These are phyloP conservation scores for Notamacropus eugenii DNA, from an alignment of 2,797 vertebrate species.

Conservation along the genomic window DNA sequence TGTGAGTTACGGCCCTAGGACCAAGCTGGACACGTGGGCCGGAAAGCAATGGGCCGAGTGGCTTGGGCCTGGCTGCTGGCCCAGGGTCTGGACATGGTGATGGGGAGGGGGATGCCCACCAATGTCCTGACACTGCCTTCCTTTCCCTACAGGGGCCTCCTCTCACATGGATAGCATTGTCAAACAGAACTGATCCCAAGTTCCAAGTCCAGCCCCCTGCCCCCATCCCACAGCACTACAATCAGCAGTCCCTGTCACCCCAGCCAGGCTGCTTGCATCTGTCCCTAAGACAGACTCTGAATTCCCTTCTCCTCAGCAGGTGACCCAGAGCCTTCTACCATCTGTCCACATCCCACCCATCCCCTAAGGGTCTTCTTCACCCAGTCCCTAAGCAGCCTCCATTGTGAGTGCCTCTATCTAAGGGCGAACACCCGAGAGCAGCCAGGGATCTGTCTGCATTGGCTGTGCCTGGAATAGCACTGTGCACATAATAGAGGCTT, in stretches of 20 bases:
- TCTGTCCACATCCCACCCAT: neutral
- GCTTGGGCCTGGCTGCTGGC: neutral
- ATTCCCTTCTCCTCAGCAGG: neutral
- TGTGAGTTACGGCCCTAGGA: neutral
- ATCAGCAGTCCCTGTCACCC: accelerated
- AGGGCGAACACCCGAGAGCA: neutral
- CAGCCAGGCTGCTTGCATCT: neutral
- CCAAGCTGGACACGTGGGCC: neutral
- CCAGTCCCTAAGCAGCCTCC: neutral
- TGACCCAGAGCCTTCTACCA: neutral
- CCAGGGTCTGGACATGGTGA: neutral
- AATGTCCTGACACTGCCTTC: neutral
- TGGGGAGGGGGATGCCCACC: neutral
- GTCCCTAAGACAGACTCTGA: neutral
- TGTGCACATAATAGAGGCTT: neutral
- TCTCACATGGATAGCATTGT: neutral
- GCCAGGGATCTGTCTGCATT: no score
- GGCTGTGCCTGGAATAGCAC: no score
- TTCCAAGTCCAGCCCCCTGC: neutral
- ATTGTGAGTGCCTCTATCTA: neutral
- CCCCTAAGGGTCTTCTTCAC: neutral
- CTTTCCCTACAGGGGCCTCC: neutral
- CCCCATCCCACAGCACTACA: accelerated
- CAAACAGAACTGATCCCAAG: accelerated
- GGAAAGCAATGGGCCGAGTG: neutral